Evolutionary conservation across 2,113 vertebrate species (phyloP).

Genomic region (Alexandromys fortis): DNA sequence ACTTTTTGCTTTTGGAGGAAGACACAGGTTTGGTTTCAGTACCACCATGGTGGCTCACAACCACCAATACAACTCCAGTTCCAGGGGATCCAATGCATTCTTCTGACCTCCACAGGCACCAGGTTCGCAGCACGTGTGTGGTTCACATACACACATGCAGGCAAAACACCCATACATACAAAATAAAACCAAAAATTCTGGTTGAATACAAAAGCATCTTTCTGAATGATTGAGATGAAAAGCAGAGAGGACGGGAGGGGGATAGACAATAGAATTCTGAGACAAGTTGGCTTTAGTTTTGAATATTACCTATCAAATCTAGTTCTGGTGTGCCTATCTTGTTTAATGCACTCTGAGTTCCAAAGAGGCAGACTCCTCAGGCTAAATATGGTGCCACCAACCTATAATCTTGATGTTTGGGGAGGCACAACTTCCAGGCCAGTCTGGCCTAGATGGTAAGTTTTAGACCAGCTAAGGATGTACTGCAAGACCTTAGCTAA

Average conservation of each 20-base stretch:
- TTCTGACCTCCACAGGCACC: background rate
- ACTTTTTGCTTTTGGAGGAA: background rate
- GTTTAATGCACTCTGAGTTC: background rate
- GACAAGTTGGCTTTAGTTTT: background rate
- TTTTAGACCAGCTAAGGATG: background rate
- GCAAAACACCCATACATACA: background rate
- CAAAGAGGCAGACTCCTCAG: background rate
- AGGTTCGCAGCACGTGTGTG: background rate
- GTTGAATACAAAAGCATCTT: background rate
- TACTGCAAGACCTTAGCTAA: background rate
- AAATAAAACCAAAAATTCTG: background rate
- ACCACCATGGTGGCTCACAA: background rate
- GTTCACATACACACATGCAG: background rate
- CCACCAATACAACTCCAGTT: background rate
- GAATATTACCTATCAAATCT: conserved; percentile 12
- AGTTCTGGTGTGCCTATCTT: background rate
- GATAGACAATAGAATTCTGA: background rate
- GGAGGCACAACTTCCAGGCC: background rate
- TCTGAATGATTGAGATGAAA: background rate
- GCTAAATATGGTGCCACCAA: background rate
- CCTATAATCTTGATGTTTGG: background rate
- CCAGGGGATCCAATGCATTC: background rate
- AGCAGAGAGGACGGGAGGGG: background rate
- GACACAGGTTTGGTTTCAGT: background rate
- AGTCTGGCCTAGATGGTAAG: background rate